phyloP scores from a whole-genome alignment of 2,113 vertebrate genomes.

The Passer montanus region DNA sequence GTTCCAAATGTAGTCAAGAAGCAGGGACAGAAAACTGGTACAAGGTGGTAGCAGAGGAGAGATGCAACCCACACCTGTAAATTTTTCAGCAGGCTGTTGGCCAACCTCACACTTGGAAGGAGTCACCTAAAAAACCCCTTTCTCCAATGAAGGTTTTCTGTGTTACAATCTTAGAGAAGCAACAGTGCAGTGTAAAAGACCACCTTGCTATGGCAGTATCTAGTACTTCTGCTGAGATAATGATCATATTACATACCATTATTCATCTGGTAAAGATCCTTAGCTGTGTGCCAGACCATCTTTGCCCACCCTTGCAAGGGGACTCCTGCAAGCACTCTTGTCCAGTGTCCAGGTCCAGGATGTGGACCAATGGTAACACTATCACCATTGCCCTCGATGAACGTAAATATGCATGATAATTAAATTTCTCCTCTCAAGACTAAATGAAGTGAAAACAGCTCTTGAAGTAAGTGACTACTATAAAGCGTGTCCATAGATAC shows the following conservation, averaged over 20 bases:
- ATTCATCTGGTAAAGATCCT: not conserved
- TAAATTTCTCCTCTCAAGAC: not conserved
- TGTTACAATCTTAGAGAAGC: not conserved
- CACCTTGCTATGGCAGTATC: not conserved
- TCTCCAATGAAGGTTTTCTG: not conserved
- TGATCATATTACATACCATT: not conserved
- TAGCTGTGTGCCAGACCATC: not conserved
- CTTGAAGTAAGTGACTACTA: not conserved
- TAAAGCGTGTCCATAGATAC: not conserved
- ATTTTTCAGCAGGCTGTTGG: not conserved
- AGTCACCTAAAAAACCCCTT: not conserved
- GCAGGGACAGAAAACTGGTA: not conserved
- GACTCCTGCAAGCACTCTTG: not conserved
- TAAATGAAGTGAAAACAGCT: not conserved
- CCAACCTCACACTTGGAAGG: not conserved
- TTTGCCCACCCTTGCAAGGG: not conserved
- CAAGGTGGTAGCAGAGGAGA: not conserved
- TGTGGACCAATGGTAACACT: not conserved
- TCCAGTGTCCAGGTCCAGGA: not conserved
- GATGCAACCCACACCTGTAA: not conserved
- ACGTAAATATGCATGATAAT: not conserved
- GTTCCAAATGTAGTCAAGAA: not conserved
- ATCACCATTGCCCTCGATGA: not conserved
- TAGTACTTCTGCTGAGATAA: not conserved
- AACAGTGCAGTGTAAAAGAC: not conserved